A percentile compares a stretch with the other conserved stretches of the same genome.
Conservation (phyloP, 2,888 invertebrate species). For the Linnaemya vulpina region DNA sequence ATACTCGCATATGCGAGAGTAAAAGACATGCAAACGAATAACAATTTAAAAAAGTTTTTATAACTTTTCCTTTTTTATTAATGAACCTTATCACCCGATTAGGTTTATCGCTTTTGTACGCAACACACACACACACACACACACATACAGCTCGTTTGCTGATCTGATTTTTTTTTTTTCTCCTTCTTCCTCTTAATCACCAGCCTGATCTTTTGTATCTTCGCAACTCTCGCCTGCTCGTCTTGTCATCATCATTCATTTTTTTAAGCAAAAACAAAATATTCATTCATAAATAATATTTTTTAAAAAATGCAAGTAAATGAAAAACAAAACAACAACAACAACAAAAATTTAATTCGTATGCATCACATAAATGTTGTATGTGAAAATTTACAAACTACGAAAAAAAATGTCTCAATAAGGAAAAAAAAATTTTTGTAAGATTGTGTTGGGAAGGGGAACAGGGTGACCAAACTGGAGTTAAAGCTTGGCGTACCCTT, state of each 20-base stretch:
- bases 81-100: constrained; percentile 71
- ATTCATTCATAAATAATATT: constrained; percentile 65
- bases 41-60: constrained; percentile 31
- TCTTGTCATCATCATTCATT: constrained; percentile 52
- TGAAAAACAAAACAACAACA: constrained; percentile 18
- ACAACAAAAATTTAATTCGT: constrained; percentile 43
- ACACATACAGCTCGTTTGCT: not conserved
- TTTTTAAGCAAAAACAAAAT: constrained; percentile 26
- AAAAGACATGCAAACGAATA: not conserved
- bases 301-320: constrained; percentile 28
- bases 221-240: constrained; percentile 8
- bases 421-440: not conserved
- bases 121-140: constrained; percentile 3
- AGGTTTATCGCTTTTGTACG: constrained; percentile 63
- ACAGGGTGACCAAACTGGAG: constrained; percentile 26
- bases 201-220: constrained; percentile 48
- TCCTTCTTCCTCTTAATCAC: constrained; percentile 42
- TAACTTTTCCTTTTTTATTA: constrained; percentile 53
- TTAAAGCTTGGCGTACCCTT: constrained; percentile 36
- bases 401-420: constrained; percentile 43
- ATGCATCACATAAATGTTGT: constrained; percentile 46
- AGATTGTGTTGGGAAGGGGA: constrained; percentile 20
- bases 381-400: constrained; percentile 22
- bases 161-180: constrained; percentile 28
- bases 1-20: not conserved